phyloP scores from a whole-genome alignment of 1,140 invertebrate genomes.

The Linepithema humile region DNA sequence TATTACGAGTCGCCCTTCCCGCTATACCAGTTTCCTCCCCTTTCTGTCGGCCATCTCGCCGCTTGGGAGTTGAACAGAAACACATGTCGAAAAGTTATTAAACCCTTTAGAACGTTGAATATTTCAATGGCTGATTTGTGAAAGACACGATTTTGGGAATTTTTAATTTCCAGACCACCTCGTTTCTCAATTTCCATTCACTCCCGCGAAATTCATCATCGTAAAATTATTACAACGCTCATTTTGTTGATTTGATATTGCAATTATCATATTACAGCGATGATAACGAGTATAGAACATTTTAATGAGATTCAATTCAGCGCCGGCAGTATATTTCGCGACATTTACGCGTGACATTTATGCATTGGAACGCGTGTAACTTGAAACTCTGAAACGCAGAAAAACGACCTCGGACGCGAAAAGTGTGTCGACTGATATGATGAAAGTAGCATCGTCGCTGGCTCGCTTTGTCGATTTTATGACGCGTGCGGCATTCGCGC shows the following conservation, averaged over 20 bases:
- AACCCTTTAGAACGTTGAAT: background rate
- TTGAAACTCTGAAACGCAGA: background rate
- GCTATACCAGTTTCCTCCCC: background rate
- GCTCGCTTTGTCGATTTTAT: conserved; percentile 54
- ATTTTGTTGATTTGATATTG: background rate
- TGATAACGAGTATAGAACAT: background rate
- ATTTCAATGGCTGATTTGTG: too few relatives aligned
- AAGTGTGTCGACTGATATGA: conserved; percentile 33
- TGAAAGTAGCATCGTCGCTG: background rate
- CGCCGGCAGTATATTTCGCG: background rate
- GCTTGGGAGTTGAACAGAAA: background rate
- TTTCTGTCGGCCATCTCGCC: conserved; percentile 7
- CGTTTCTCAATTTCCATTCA: background rate
- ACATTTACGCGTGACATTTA: background rate
- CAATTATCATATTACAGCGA: background rate
- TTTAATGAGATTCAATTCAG: background rate
- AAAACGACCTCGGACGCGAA: conserved; percentile 4
- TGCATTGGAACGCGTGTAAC: background rate
- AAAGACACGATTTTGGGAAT: background rate
- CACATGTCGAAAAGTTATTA: background rate
- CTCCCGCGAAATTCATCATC: background rate
- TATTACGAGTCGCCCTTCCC: conserved; percentile 21
- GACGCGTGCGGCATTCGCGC: conserved; percentile 47
- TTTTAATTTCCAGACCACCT: background rate
- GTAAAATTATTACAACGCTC: background rate